phyloP scores from a whole-genome alignment of 2,888 invertebrate species.

The Tetragonisca angustula region DNA sequence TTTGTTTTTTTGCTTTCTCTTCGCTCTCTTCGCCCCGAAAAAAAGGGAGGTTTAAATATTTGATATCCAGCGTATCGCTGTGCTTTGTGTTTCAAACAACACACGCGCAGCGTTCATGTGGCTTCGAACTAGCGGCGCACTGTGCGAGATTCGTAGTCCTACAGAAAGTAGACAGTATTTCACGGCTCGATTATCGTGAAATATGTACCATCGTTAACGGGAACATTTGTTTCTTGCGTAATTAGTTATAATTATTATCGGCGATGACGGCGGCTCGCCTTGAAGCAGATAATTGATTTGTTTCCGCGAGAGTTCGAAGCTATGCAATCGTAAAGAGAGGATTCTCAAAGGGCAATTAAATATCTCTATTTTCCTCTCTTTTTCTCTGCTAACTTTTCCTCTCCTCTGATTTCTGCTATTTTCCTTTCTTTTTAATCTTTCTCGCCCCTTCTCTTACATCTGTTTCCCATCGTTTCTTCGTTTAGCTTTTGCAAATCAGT shows the following conservation, averaged over 20 bases:
- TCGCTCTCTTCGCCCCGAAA: too few species aligned
- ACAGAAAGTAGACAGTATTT: not conserved
- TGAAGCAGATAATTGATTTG: slow-evolving; percentile 27
- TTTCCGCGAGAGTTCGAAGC: slow-evolving; percentile 32
- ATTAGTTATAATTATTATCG: not conserved
- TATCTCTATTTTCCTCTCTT: slow-evolving; percentile 13
- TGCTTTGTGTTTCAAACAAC: not conserved
- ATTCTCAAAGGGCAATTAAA: slow-evolving; percentile 46
- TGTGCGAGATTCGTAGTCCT: not conserved
- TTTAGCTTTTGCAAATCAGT: too few species aligned
- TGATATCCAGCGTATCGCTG: not conserved
- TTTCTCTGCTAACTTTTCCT: not conserved
- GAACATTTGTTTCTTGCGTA: not conserved
- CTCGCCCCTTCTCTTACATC: not conserved
- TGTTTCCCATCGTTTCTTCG: not conserved
- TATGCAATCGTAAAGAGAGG: slow-evolving; percentile 50
- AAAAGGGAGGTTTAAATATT: slow-evolving; percentile 10
- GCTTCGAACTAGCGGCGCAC: not conserved
- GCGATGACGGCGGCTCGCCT: not conserved
- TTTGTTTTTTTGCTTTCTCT: not conserved
- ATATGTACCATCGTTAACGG: not conserved
- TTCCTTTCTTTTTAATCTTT: not conserved
- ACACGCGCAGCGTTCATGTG: too few species aligned
- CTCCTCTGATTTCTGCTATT: too few species aligned
- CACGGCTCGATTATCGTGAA: slow-evolving; percentile 3